Base-by-base conservation (phyloP, 2,888 invertebrate genomes). In the Lottia scabra region DNA sequence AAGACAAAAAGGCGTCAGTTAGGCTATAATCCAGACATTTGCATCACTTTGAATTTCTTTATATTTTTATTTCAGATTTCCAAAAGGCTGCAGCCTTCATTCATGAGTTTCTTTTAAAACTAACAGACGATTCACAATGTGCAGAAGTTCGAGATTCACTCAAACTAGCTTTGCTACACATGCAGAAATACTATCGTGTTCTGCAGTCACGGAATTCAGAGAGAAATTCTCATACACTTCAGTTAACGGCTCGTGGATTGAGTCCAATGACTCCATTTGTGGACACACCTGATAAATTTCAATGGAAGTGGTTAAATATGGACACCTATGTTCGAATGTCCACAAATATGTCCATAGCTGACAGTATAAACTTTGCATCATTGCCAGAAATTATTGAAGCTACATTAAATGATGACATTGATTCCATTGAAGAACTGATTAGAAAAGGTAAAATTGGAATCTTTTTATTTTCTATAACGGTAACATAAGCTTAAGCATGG, bases 211-310 rank as follows among this genome's bases (percentile, higher is more conserved):
- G 85, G 27, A 83, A 82, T 45, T 84, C 84, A 48, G 86, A 86
- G 70, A 84, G 84, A 78, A 82, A 79, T 77, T 73, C 79, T 30
- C 81, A 81, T 44, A 81, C 82, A 1, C 76, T 88, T 26, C 80
- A 84, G 30, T 76, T 86, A 43, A 86, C 87, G 16, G 83, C 87
- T 38, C 80, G 89, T 43, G 88, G 88, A 4, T 78, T 88, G 43
- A 88, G 88, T 78, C 88, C 89, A 16, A 87, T 89, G 88, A 89
- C 89, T 4, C 88, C 88, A 13, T 89, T 88, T 83, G 84, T 85
- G 38, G 89, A 88, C 73, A 84, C 87, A 12, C 87, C 87, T 13
- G 87, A 87, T 72, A 87, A 87, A 69, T 88, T 88, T 77, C 85
- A 85, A 70, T 88, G 86, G 85, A 80, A 81, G 78, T 88, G 87